Base-by-base conservation (phyloP, 1,140 invertebrate species). In the Diorhabda carinulata region DNA sequence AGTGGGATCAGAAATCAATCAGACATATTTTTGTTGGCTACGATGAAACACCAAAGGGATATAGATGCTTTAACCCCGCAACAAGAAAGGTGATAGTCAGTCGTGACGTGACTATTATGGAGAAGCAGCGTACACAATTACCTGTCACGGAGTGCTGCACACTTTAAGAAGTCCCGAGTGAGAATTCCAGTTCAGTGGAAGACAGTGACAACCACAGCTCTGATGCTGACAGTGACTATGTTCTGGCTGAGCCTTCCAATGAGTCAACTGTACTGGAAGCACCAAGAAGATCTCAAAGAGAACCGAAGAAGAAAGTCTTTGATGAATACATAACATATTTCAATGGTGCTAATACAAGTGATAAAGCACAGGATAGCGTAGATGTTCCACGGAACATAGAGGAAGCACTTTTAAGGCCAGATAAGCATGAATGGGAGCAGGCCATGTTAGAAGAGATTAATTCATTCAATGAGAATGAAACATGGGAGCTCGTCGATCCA, bases 401-500 rank as follows among this genome's bases (percentile, higher is more conserved):
- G 69, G 71, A 74, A 69, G 78, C 77, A 9, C 70, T 74, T 8
- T 68, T 70, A 47, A 64, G 71, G 67, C 64, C 67, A 56, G 73
- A 78, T 69, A 59, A 62, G 8, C 52, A 73, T 25, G 68, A 72
- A 57, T 77, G 72, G 74, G 72, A 70, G 61, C 8, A 68, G 41
- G 76, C 78, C 5, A 72, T 77, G 68, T 5, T 68, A 52, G 77
- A 79, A 9, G 77, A 80, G 61, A 69, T 78, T 43, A 64, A 73
- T 8, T 77, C 70, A 61, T 77, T 81, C 60, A 42, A 72, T 69
- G 73, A 78, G 70, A 79, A 78, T 68, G 66, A 79, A 43, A 75
- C 79, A 40, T 81, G 80, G 77, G 72, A 78, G 3, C 10, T 82
- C 43, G 76, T 78, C 41, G 72, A 80, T 60, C 61, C 70, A 75